Evolutionary conservation across 2,113 vertebrate species (phyloP).

Genomic region (Boleophthalmus pectinirostris): DNA sequence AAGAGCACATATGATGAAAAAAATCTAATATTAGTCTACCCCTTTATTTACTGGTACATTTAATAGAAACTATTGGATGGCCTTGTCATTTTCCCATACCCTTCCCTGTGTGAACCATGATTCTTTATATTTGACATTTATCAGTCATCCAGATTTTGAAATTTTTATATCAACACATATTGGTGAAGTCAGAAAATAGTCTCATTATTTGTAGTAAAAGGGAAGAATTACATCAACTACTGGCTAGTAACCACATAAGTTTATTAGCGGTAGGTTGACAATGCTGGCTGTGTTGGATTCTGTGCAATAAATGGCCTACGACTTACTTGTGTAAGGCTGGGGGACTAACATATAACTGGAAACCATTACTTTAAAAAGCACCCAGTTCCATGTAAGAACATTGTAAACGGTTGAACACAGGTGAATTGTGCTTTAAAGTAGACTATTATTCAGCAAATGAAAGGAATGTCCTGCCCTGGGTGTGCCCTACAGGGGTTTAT

Average conservation of each 20-base stretch:
- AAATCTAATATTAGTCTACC: no score
- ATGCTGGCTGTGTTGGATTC: not conserved
- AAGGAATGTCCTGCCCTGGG: not conserved
- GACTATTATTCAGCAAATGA: not conserved
- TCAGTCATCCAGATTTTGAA: no score
- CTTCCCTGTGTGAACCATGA: no score
- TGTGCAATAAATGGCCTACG: not conserved
- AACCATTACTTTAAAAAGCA: not conserved
- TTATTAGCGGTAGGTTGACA: not conserved
- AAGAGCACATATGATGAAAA: no score
- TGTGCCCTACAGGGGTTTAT: not conserved
- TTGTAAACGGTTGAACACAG: conserved; percentile 39
- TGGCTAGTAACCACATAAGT: not conserved
- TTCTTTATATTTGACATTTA: no score
- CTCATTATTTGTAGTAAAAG: not conserved
- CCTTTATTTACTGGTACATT: no score
- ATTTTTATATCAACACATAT: no score
- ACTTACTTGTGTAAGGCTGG: not conserved
- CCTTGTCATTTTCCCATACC: no score
- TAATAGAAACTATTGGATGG: no score
- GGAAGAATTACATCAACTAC: not conserved
- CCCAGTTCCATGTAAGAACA: conserved; percentile 21
- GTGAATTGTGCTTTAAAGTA: conserved; percentile 4
- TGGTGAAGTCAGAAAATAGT: not conserved
- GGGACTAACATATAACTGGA: not conserved